phyloP scores from a whole-genome alignment of 2,797 vertebrate species.

The Adelosebastes latens region DNA sequence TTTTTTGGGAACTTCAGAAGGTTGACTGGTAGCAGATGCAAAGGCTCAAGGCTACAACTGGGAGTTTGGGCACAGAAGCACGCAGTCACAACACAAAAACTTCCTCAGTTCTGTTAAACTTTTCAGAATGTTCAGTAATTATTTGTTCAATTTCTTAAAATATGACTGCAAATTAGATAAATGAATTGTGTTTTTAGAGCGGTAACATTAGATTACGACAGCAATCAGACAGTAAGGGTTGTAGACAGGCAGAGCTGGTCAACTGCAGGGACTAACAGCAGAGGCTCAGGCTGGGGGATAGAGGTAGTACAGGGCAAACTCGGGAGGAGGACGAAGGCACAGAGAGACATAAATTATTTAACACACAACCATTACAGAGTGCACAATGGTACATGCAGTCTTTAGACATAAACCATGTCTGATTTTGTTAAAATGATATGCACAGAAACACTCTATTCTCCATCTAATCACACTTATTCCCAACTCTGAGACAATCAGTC shows the following conservation, averaged over 20 bases:
- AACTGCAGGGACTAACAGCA: background rate
- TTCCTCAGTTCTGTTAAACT: background rate
- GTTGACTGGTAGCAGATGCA: constrained; percentile 61
- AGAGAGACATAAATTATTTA: constrained; percentile 54
- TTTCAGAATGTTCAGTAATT: background rate
- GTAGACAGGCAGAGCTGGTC: background rate
- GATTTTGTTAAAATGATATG: constrained; percentile 1
- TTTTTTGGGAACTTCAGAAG: constrained; percentile 44
- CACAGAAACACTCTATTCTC: background rate
- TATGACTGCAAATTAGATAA: background rate
- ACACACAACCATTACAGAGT: constrained; percentile 32
- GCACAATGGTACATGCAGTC: constrained; percentile 8
- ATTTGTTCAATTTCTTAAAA: constrained; percentile 14
- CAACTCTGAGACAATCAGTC: constrained; percentile 8
- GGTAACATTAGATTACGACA: background rate
- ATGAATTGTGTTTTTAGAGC: background rate
- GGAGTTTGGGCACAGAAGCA: constrained; percentile 1
- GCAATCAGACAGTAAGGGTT: background rate
- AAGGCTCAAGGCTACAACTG: constrained; percentile 37
- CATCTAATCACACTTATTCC: background rate
- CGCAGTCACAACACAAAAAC: background rate
- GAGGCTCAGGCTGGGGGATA: background rate
- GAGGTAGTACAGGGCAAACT: background rate
- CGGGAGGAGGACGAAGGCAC: constrained; percentile 1
- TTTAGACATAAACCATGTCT: constrained; percentile 7